Evolutionary conservation across 2,797 vertebrate species (phyloP), one percentile per base, ranked within the genome.

Genomic region (Chelon labrosus): DNA sequence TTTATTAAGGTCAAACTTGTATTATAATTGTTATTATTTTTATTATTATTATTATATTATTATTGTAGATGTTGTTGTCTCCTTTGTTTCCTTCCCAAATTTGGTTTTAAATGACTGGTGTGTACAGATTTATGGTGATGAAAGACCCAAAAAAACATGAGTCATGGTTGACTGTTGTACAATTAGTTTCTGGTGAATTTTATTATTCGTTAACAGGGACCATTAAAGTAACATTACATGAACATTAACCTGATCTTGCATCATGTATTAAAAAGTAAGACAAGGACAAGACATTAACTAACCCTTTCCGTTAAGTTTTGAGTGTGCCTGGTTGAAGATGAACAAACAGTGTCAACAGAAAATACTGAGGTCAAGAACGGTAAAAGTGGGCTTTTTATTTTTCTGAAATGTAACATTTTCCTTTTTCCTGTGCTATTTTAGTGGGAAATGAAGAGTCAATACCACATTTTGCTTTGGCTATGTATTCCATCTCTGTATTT

Each of bases 401-500:
- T 93, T 92, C 92, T 93, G 90, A 95, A 96, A 92, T 94, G 93
- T 94, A 96, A 95, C 90, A 81, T 94, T 96, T 90, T 79, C 57
- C 71, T 94, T 73, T 73, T 69, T 92, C 93, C 94, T 95, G 94
- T 96, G 85, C 96, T 86, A 76, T 89, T 86, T 82, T 94, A 94
- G 93, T 94, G 93, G 89, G 91, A 94, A 95, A 93, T 91, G 82
- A 90, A 93, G 86, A 94, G 88, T 92, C 92, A 87, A 88, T 93
- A 94, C 93, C 87, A 85, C 93, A 93, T 91, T 96, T 96, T 96
- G 95, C 94, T 96, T 95, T 95, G 96, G 97, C 96, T 96, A 96
- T 96, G 95, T 98, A 97, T 93, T 96, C 95, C 94, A 96, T 96
- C 94, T 96, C 95, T 97, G 96, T 97, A 96, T n/a, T n/a, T 96